Conservation (phyloP, 2,888 invertebrate genomes). For the Smittia aterrima region DNA sequence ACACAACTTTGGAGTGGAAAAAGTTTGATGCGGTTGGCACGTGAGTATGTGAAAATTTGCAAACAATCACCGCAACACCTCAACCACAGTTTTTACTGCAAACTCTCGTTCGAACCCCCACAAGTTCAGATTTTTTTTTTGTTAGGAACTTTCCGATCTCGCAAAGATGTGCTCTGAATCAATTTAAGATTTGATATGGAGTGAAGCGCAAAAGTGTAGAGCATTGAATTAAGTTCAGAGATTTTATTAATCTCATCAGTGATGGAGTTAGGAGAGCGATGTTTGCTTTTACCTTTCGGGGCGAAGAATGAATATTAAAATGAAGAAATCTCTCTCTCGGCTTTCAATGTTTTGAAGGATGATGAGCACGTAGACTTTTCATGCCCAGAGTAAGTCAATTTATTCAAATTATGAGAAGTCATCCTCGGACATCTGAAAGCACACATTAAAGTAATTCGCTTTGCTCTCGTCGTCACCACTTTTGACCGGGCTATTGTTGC, state of each 20-base stretch:
- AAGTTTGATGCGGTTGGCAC: not conserved
- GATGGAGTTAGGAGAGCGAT: not conserved
- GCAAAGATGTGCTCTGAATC: conserved; percentile 14
- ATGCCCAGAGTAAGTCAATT: not conserved
- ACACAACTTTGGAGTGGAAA: not conserved
- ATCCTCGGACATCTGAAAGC: not conserved
- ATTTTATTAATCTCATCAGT: not conserved
- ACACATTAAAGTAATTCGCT: not conserved
- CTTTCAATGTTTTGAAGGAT: not conserved
- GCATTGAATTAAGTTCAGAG: not conserved
- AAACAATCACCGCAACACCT: not conserved
- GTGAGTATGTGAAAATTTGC: conserved; percentile 1
- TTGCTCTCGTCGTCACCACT: not conserved
- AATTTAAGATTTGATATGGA: conserved; percentile 11
- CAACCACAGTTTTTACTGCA: not conserved
- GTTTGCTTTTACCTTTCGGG: too few species aligned
- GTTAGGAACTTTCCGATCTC: not conserved
- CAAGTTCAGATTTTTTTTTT: too few species aligned
- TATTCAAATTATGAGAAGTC: not conserved
- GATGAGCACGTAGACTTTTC: not conserved
- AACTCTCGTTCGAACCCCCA: not conserved
- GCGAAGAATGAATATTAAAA: too few species aligned
- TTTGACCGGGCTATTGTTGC: not conserved
- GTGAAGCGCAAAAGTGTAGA: not conserved
- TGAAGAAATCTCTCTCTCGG: too few species aligned